Evolutionary conservation across 1,140 invertebrate species (phyloP).

Genomic region (Colletes latitarsis): DNA sequence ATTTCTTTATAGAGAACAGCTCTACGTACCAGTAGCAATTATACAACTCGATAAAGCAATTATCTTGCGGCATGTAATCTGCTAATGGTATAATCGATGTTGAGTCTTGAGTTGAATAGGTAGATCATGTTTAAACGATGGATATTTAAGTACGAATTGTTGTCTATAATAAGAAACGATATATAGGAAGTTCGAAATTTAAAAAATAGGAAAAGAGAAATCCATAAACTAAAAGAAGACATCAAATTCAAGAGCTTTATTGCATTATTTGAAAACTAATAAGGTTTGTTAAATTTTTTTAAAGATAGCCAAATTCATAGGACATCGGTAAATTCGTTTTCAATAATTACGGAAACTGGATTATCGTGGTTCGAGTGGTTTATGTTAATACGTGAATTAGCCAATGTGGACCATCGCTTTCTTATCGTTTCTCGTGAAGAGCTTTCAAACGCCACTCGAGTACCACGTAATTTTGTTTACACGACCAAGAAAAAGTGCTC

Average conservation of each 20-base stretch:
- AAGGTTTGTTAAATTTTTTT: too few relatives aligned
- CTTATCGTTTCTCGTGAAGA: neutral
- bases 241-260: too few relatives aligned
- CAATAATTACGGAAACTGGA: constrained; percentile 10
- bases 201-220: too few relatives aligned
- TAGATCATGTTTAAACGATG: too few relatives aligned
- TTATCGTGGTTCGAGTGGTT: neutral
- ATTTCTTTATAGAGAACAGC: too few relatives aligned
- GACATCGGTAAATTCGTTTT: neutral
- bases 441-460: neutral
- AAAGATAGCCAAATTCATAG: neutral
- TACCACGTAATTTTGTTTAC: constrained; percentile 33
- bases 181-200: too few relatives aligned
- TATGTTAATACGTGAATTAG: constrained; percentile 34
- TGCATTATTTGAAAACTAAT: too few relatives aligned
- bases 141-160: too few relatives aligned
- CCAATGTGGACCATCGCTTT: neutral
- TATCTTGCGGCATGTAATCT: neutral
- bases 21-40: too few relatives aligned
- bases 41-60: neutral
- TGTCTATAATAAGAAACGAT: too few relatives aligned
- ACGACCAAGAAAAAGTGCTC: constrained; percentile 10
- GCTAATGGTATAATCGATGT: constrained; percentile 1
- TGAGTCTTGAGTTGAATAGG: too few relatives aligned
- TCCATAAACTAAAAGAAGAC: too few relatives aligned